These are phyloP conservation scores for Drosophila chauvacae DNA, from an alignment of 1,140 invertebrate genomes.

Conservation along the genomic window DNA sequence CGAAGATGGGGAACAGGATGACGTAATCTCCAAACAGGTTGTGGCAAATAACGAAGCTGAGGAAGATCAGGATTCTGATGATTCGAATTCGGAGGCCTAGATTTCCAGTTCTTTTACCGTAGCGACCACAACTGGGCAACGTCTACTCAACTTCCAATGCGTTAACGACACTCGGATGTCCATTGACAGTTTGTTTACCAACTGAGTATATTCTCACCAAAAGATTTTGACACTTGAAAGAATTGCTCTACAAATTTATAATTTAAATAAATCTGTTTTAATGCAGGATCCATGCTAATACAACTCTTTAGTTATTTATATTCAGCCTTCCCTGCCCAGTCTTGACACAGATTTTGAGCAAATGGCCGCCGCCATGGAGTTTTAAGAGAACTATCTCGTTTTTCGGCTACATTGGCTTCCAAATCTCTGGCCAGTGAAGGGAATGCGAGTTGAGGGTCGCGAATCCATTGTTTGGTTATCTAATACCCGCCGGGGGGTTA, in stretches of 20 bases:
- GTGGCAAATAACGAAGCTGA: neutral
- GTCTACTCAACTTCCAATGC: neutral
- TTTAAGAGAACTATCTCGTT: neutral
- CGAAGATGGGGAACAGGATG: neutral
- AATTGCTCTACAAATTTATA: neutral
- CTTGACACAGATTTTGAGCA: slow-evolving; percentile 29
- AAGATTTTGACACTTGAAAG: neutral
- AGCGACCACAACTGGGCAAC: too few species aligned
- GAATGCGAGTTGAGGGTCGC: slow-evolving; percentile 11
- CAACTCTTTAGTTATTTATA: neutral
- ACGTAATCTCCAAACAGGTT: neutral
- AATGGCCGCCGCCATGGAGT: slow-evolving; percentile 20
- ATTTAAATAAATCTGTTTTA: neutral
- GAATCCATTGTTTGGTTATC: slow-evolving; percentile 70
- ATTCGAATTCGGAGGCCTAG: neutral
- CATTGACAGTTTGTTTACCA: neutral
- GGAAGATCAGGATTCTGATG: too few species aligned
- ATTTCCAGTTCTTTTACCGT: neutral
- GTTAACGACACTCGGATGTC: neutral
- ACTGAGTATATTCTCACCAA: neutral
- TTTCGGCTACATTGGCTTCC: neutral
- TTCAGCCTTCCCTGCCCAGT: neutral
- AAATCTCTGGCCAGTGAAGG: slow-evolving; percentile 5
- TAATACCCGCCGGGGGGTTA: slow-evolving; percentile 56
- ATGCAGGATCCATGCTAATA: neutral